Base-by-base conservation (phyloP, 1,140 invertebrate genomes). In the Sycophaga agraensis region DNA sequence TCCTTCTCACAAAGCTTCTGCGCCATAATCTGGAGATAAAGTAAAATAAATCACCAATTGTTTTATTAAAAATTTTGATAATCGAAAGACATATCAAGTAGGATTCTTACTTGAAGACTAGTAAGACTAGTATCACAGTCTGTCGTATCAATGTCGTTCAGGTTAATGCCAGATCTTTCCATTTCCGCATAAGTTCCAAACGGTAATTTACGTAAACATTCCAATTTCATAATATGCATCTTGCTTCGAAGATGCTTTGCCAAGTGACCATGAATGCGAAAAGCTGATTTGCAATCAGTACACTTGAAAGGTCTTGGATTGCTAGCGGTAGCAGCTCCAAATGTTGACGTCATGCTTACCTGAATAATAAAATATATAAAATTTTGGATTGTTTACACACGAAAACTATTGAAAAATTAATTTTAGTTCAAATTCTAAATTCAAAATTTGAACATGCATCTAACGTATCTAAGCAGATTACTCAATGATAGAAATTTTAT, bases 121-220 rank as follows among this genome's bases (percentile, higher is more conserved):
- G 90, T 89, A 61, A 96, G 83, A 63, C 93, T 94, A 83, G 93
- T 94, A 72, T 94, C 91, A 83, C 94, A 96, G 81, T 96, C 94
- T 21, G 92, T 91, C 2, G 93, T 95, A 75, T 96, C 93, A 70
- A 95, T 97, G 78, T 95, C 94, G 64, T 92, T 96, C 60, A 96
- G 84, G 79, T 93, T 92, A 42, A 94, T 86, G 39, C 93, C 92
- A 17, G 90, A 91, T 22, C 93, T 84, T 78, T 97, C 95, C 71
- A 97, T 91, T 81, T 96, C 94, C 22, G 94, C 94, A 74, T 94
- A 97, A 26, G 94, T 93, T n/a, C 95, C 95, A 73, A 95, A 95
- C 0, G 96, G 95, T 60, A 99, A 77, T 81, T 97, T 98, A 40
- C 87, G 91, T 26, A 96, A 78, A 77, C 92, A 94, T 77, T 98